Base-by-base conservation (phyloP, 1,140 invertebrate genomes). In the Drosophila nigromelanica region DNA sequence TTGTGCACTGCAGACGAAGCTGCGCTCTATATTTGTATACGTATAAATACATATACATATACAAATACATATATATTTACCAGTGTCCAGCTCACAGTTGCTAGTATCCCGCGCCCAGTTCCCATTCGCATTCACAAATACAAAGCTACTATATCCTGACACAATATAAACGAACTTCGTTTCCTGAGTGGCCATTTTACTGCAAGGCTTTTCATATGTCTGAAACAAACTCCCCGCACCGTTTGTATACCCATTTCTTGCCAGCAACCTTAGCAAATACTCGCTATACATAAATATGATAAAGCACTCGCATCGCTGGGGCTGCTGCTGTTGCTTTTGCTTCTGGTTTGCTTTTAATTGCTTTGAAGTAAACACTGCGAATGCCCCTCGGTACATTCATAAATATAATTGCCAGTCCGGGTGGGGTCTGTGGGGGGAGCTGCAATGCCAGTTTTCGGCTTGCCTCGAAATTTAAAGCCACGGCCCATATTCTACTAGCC, bases 151-250 rank as follows among this genome's bases (percentile, higher is more conserved):
- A 24, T 86, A 87, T 86, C 71, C 82, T 87, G 82, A 86, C 81
- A 86, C 81, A 86, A 86, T 87, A 86, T 87, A 86, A 86, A 86
- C 82, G 82, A 86, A 87, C 50, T 86, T 86, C 81, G 81, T 87
- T 86, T 87, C 82, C 82, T 87, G 81, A 86, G 81, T 87, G 82
- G 74, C 81, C 81, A 86, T 86, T 86, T 86, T 75, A 86, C 78
- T 86, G 82, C 62, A 72, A 87, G 81, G 78, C 82, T 80, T 86
- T 81, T 81, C 63, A 73, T 69, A 81, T 72, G 64, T 52, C 47
- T 63, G 59, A 14, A 35, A 4, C 7, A n/a, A 52, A 6, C 39
- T 51, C 59, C 21, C 52, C 43, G 35, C 21, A 39, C 14, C 60
- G 3, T 27, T 15, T 35, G 33, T 37, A 27, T 14, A 39, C 15